A percentile compares a stretch with the other conserved stretches of the same genome.
phyloP scores from a whole-genome alignment of 2,888 invertebrate species.

The Torymus auratus region DNA sequence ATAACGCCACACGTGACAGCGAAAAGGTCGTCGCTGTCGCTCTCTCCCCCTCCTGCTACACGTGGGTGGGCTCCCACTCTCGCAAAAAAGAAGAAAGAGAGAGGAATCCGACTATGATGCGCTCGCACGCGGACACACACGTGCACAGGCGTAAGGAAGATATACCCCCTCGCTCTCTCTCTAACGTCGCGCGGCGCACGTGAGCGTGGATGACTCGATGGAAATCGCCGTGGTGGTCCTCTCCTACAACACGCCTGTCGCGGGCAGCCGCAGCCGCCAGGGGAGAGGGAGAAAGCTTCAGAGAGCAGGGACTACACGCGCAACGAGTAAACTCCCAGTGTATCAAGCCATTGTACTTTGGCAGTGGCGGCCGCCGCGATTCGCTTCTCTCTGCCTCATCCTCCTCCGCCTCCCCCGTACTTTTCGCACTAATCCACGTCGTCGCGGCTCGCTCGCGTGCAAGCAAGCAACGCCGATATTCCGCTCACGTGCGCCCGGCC shows the following conservation, averaged over 20 bases:
- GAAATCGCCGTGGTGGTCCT: slow-evolving; percentile 20
- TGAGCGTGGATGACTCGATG: slow-evolving; percentile 35
- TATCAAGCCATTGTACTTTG: slow-evolving; percentile 37
- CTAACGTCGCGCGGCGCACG: slow-evolving; percentile 14
- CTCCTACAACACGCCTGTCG: neutral
- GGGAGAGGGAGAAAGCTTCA: too few species aligned
- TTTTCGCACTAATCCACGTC: slow-evolving; percentile 59
- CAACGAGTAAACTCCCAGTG: slow-evolving; percentile 22
- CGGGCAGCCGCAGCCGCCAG: too few species aligned
- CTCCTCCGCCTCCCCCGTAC: slow-evolving; percentile 3
- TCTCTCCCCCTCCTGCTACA: too few species aligned
- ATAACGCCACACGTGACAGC: too few species aligned
- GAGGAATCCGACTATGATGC: neutral
- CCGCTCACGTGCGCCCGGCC: slow-evolving; percentile 62
- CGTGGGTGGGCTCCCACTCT: too few species aligned
- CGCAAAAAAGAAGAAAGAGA: neutral
- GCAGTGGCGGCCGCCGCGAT: neutral
- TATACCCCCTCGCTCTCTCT: neutral
- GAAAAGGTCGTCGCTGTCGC: too few species aligned
- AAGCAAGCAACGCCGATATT: slow-evolving; percentile 55
- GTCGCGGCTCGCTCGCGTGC: slow-evolving; percentile 53
- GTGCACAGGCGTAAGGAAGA: slow-evolving; percentile 10
- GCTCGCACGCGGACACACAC: too few species aligned
- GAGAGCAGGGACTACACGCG: neutral
- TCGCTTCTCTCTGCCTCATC: too few species aligned